Conservation (phyloP, 2,797 vertebrate genomes). For the Cyclopterus lumpus region DNA sequence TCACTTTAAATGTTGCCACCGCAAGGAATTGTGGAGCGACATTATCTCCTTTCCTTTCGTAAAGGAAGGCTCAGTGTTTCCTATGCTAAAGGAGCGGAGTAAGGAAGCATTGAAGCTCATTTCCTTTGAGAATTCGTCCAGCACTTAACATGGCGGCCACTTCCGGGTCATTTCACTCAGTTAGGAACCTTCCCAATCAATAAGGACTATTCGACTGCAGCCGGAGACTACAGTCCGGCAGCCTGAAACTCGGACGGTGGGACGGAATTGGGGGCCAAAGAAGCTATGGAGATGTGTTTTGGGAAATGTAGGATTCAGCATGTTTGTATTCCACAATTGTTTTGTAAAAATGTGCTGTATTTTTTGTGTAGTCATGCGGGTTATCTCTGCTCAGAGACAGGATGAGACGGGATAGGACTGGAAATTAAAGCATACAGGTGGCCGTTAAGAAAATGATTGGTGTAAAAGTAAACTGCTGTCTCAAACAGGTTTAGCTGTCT, state of each 20-base stretch:
- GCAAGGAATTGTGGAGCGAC: no score
- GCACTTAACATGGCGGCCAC: no score
- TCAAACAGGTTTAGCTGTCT: background rate
- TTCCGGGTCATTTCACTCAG: no score
- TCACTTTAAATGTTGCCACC: no score
- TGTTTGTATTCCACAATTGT: background rate
- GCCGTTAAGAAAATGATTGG: slow-evolving; percentile 2
- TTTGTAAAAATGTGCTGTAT: background rate
- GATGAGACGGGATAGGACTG: slow-evolving; percentile 51
- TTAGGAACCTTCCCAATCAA: no score
- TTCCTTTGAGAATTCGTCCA: no score
- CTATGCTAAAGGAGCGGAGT: no score
- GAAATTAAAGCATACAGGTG: background rate
- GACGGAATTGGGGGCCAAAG: background rate
- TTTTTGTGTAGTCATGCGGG: background rate
- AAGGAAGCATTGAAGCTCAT: no score
- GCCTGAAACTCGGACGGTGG: background rate
- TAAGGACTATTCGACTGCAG: no score
- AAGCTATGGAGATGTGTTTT: background rate
- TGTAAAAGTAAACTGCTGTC: background rate
- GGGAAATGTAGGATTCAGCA: background rate
- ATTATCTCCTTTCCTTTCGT: no score
- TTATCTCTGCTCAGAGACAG: slow-evolving; percentile 28
- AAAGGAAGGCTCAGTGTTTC: no score
- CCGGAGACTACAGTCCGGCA: background rate